Percentiles rank a stretch among this genome's conserved stretches.
These are phyloP conservation scores for Dendroctonus ponderosae DNA, from an alignment of 1,140 invertebrate species.

Conservation along the genomic window DNA sequence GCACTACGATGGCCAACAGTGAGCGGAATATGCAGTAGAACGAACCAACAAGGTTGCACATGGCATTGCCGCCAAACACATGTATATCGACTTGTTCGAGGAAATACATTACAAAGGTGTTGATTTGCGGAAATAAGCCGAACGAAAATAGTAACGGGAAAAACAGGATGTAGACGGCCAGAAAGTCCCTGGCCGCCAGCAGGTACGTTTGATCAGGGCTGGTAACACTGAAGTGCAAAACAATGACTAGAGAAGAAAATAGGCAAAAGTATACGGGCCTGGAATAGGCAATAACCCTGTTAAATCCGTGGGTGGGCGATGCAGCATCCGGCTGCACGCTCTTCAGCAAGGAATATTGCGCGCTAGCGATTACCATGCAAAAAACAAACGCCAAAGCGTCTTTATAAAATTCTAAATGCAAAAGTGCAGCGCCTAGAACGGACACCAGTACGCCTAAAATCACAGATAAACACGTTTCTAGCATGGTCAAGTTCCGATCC, in stretches of 20 bases:
- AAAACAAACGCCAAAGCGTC: conserved; percentile 94
- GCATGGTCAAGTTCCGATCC: conserved; percentile 84
- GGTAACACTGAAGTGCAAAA: conserved; percentile 62
- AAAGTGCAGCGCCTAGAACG: conserved; percentile 77
- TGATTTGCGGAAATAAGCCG: conserved; percentile 94
- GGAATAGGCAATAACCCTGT: conserved; percentile 91
- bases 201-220: conserved; percentile 64
- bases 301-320: conserved; percentile 97
- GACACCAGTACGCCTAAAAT: conserved; percentile 84
- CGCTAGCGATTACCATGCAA: conserved; percentile 94
- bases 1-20: conserved; percentile 70
- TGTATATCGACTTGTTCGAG: conserved; percentile 97
- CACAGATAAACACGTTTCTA: conserved; percentile 83
- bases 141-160: conserved; percentile 92
- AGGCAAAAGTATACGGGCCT: conserved; percentile 95
- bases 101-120: conserved; percentile 93
- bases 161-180: conserved; percentile 80
- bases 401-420: conserved; percentile 83
- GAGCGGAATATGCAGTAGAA: conserved; percentile 84
- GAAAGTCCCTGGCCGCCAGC: conserved; percentile 65
- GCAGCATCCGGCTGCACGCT: conserved; percentile 98
- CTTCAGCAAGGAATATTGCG: conserved; percentile 96
- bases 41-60: conserved; percentile 82
- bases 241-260: conserved; percentile 72
- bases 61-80: conserved; percentile 95